A percentile compares a stretch with the other conserved stretches of the same genome.
Evolutionary conservation across 1,140 invertebrate genomes (phyloP).

Genomic region (Diuraphis noxia): DNA sequence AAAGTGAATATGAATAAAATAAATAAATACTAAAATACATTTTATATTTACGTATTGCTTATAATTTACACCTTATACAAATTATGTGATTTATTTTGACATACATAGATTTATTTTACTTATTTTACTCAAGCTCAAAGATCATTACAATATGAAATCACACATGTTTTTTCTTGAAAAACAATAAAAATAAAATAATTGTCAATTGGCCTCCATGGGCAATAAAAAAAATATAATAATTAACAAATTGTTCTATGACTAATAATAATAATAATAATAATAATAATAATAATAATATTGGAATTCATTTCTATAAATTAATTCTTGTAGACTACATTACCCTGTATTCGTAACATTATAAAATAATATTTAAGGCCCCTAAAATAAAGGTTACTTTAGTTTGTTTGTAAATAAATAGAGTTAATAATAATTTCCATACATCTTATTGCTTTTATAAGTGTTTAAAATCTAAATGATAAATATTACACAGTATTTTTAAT

Average conservation of each 20-base stretch:
- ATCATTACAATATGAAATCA: neutral
- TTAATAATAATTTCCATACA: neutral
- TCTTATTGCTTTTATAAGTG: neutral
- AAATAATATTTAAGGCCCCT: conserved; percentile 31
- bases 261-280: conserved; percentile 39
- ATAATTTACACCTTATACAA: neutral
- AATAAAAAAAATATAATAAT: conserved; percentile 30
- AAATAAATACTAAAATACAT: conserved; percentile 16
- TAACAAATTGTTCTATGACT: neutral
- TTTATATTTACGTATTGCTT: neutral
- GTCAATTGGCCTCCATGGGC: neutral
- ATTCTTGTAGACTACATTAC: conserved; percentile 35
- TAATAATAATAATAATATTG: conserved; percentile 24
- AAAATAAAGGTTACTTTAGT: neutral
- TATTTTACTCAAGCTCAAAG: neutral
- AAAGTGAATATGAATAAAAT: neutral
- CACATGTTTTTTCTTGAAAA: neutral
- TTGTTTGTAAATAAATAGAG: neutral
- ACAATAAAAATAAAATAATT: neutral
- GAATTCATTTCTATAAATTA: neutral
- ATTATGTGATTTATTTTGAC: neutral
- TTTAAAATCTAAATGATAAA: neutral
- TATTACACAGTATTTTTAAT: neutral
- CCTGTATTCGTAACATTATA: conserved; percentile 31
- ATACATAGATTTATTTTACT: neutral